Evolutionary conservation across 2,113 vertebrate genomes (phyloP).

Genomic region (Oenanthe oenanthe): DNA sequence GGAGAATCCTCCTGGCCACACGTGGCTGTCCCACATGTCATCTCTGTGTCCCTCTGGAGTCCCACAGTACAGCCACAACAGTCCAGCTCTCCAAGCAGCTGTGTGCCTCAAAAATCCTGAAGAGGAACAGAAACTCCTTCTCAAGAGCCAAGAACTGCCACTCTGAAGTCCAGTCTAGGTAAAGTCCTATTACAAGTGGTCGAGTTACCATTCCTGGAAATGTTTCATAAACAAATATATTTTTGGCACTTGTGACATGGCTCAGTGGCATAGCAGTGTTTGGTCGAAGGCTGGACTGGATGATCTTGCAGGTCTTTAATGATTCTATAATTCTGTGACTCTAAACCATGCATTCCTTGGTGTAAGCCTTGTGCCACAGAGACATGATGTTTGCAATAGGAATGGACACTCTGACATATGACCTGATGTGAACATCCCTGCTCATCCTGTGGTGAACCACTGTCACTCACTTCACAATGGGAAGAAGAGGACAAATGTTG

Average conservation of each 20-base stretch:
- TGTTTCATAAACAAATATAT: not conserved
- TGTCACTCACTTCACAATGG: not conserved
- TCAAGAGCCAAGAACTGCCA: not conserved
- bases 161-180: no score
- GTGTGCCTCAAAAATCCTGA: not conserved
- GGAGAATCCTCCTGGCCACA: not conserved
- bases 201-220: not conserved
- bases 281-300: not conserved
- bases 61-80: not conserved
- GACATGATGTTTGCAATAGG: not conserved
- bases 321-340: not conserved
- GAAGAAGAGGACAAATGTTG: not conserved
- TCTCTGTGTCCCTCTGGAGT: fast-evolving
- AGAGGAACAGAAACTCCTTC: not conserved
- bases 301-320: not conserved
- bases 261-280: not conserved
- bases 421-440: fast-evolving
- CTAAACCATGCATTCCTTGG: not conserved
- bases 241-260: not conserved
- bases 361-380: not conserved
- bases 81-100: not conserved
- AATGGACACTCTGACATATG: not conserved
- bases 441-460: not conserved
- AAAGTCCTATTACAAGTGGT: not conserved
- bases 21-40: fast-evolving